Base-by-base conservation (phyloP, 2,888 invertebrate species). In the Paralinhomoeus sp. region DNA sequence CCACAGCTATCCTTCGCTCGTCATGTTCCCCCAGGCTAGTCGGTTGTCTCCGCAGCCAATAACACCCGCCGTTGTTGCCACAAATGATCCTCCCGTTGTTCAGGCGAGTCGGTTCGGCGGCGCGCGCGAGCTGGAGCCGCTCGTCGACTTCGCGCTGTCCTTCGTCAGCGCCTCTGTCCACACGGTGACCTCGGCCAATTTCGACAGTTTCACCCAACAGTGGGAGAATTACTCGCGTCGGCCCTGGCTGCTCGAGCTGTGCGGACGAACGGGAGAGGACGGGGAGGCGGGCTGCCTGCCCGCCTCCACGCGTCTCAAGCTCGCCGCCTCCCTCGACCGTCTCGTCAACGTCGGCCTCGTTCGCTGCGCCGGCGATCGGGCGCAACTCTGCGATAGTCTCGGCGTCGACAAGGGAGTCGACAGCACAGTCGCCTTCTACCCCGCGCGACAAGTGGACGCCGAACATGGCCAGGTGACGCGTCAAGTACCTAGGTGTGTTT, bases 1-100 rank as follows among this genome's bases (percentile, higher is more conserved):
- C 49, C 64, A 69, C 54, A 72, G 74, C 53, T 83, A 80, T 63
- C 83, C 83, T 0, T 73, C 78, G 0, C 66, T 83, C 20, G 62
- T 80, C 15, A 72, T 78, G 56, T 82, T 72, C 57, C 72, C 73
- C 24, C 59, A 64, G 56, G 73, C 72, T 57, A 59, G 60, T 55
- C 20, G 23, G 20, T 22, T 17, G n/a, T 37, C 46, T 42, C 34
- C 13, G 13, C 15, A 21, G 31, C 31, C 9, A 31, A 15, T 31
- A 12, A 5, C 35, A 35, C 9, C 17, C 35, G 3, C 9, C 12
- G 5, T 35, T 7, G 45, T 31, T n/a, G n/a, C n/a, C n/a, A n/a
- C n/a, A n/a, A n/a, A n/a, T n/a, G n/a, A n/a, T n/a, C n/a, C n/a
- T 37, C 46, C 51, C 31, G 45, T 50, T 41, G n/a, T n/a, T n/a